Evolutionary conservation across 2,888 invertebrate genomes (phyloP), one percentile per base, ranked within the genome.

Genomic region (Monochamus alternatus): DNA sequence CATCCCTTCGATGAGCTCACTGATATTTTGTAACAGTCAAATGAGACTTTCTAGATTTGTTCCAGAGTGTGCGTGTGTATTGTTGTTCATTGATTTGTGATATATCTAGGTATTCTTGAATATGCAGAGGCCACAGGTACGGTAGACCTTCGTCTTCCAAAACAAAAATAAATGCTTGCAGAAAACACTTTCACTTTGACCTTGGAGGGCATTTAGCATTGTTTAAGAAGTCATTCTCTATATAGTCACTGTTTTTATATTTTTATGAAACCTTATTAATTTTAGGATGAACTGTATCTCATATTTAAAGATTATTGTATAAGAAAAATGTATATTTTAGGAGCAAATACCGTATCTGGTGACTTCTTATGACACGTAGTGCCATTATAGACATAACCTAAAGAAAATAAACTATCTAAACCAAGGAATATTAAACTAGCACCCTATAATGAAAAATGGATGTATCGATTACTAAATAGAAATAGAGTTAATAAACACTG

Each of bases 1-100:
- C 76, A 74, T 75, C 76, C 78, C 73, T 73, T 76, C 75, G 80
- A 76, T 72, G 74, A 73, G 68, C 74, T 75, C 76, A 75, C 78
- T 62, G 76, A 80, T 73, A 75, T 80, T 70, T 76, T 74, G 64
- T 75, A 75, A 69, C 73, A 76, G 51, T 64, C 68, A 75, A 66
- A 73, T 44, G 62, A 60, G 68, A 47, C 65, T 68, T 22, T 22
- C 22, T 22, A 22, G 65, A 44, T 71, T 67, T 62, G 55, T 12
- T 52, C 52, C 52, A 43, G 60, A 51, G 60, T 59, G 52, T n/a
- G 38, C 51, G 47, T 70, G 64, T 58, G 51, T 31, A 30, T 55
- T 75, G 69, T 66, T 69, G 63, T 66, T 44, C 8, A 75, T 75
- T 75, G 30, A 74, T 75, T 78, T 78, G 71, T 78, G 77, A 78